Base-by-base conservation (phyloP, 2,797 vertebrate genomes). In the Steatocranus sp. region DNA sequence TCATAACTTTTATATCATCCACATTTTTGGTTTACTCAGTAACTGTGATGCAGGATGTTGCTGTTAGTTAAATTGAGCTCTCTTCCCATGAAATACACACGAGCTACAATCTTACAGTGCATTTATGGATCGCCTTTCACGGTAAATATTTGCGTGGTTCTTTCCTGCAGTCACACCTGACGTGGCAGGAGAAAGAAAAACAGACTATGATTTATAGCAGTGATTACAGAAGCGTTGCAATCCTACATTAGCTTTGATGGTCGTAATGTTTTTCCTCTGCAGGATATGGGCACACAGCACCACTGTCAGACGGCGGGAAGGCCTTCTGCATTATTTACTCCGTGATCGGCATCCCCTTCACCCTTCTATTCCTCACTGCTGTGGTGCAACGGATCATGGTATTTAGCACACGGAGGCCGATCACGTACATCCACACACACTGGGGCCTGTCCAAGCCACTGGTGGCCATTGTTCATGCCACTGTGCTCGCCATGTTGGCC, bases 221-320 rank as follows among this genome's bases (percentile, higher is more conserved):
- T 14, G 17, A 32, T 73, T 73, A 48, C 17, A 32, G 15, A 49
- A 14, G 43, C 3, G 5, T 32, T 73, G 15, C 11, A 30, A 18
- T 49, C 25, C 46, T n/a, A 73, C 68, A 48, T 48, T 73, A 30
- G n/a, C n/a, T 48, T 83, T 41, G 43, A 30, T 73, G 25, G 7
- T 12, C 1, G 17, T 79, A 38, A 70, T 10, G 38, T 70, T 73
- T 41, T 84, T 11, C 49, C 48, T 84, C 15, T 63, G 9, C 91
- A 99, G 98, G 98, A 53, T 99, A 99, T 51, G 98, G 98, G 79
- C 98, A 99, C 93, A 98, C 98, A 0, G 98, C 97, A 32, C 98
- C 98, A 36, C 94, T 99, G 50, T 99, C 98, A 1, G 97, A 99
- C 2, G 98, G 97, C 1, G 98, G 98, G 5, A 99, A 99, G 89